Evolutionary conservation across 2,888 invertebrate species (phyloP).

Genomic region (Plebejus melissa): DNA sequence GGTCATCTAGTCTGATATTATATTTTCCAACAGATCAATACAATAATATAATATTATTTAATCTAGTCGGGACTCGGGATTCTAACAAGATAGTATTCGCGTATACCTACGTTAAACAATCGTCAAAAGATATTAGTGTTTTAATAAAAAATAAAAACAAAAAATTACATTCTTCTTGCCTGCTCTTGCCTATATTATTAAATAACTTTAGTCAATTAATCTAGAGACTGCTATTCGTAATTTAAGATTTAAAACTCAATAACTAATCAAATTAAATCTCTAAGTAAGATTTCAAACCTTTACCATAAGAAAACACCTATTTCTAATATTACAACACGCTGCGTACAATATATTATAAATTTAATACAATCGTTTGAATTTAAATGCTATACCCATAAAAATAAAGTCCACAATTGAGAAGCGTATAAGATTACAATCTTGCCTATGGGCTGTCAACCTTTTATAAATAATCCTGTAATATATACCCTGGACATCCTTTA

Average conservation of each 20-base stretch:
- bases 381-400: not conserved
- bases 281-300: slow-evolving; percentile 22
- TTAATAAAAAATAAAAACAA: too few species aligned
- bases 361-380: not conserved
- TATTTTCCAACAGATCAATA: too few species aligned
- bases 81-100: too few species aligned
- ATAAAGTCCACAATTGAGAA: slow-evolving; percentile 12
- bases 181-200: not conserved
- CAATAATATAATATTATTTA: too few species aligned
- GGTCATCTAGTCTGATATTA: too few species aligned
- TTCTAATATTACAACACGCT: slow-evolving; percentile 17
- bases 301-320: slow-evolving; percentile 21
- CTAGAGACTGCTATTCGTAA: not conserved
- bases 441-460: slow-evolving; percentile 30
- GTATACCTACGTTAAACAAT: too few species aligned
- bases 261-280: slow-evolving; percentile 14
- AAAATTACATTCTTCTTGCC: not conserved
- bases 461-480: slow-evolving; percentile 31
- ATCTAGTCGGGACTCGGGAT: too few species aligned
- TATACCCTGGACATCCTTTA: slow-evolving; percentile 28
- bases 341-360: not conserved
- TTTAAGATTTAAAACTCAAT: not conserved
- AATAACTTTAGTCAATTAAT: not conserved
- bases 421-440: slow-evolving; percentile 24
- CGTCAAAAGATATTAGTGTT: too few species aligned